Evolutionary conservation across 2,113 vertebrate genomes (phyloP), one percentile per base, ranked within the genome.

Genomic region (Furnarius figulus): DNA sequence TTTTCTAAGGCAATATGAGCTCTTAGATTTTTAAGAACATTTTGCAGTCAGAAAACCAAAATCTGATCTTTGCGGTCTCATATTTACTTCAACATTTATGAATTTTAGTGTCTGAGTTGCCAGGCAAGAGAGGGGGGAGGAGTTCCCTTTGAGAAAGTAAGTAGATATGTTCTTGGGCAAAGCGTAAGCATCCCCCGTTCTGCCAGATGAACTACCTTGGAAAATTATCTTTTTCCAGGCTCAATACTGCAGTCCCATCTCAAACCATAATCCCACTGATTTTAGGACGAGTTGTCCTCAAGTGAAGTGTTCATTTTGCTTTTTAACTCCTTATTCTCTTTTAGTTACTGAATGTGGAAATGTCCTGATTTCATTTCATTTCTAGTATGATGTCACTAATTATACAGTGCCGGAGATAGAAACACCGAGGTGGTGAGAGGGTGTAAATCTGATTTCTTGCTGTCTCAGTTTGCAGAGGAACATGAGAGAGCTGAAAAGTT

Each of bases 401-500:
- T 46, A 16, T 2, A 3, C n/a, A 13, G 0, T 40, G 37, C 40
- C 24, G 47, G 53, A 15, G 46, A 31, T 9, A 10, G 61, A 83
- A 91, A 53, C 12, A 24, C 5, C 8, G 14, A 52, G 59, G 27
- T n/a, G 5, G 2, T 12, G 27, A 59, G 24, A 87, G 21, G 0
- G 0, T 52, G 55, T 73, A 15, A 40, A 47, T 85, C 58, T 95
- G 50, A 65, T 72, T 71, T 75, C n/a, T 75, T 61, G 2, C 52
- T 53, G 44, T 95, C 97, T 97, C 97, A 99, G 98, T 95, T 98
- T 99, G 94, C 98, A 99, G 97, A 98, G 98, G 92, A 98, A 98
- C 87, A 99, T 98, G 89, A 98, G 98, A 89, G 99, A 99, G 95
- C 91, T 99, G 68, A 99, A 99, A 96, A 99, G 99, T 28, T 99